Conservation (phyloP, 2,113 vertebrate species). For the Hyla sarda region DNA sequence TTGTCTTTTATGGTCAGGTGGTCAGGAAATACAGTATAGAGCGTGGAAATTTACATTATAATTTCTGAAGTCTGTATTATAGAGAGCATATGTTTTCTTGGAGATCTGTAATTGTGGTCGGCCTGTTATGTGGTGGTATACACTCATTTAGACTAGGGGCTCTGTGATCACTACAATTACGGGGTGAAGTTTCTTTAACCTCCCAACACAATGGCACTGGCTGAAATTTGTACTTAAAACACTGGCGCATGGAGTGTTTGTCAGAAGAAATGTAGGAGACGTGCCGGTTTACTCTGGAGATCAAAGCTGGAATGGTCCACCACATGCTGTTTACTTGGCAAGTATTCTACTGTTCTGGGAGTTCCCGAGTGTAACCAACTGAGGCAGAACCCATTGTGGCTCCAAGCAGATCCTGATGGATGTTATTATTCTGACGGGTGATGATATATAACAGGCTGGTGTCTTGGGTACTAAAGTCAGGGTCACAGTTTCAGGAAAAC, state of each 20-base stretch:
- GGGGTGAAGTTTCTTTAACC: not conserved
- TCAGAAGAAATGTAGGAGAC: conserved; percentile 1
- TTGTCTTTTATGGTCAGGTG: not conserved
- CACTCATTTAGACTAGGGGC: not conserved
- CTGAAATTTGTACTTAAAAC: not conserved
- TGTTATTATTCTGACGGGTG: not conserved
- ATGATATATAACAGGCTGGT: not conserved
- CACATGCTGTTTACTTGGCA: conserved; percentile 1
- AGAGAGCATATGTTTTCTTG: not conserved
- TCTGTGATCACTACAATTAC: conserved; percentile 17
- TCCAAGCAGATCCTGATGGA: not conserved
- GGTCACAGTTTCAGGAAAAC: not conserved
- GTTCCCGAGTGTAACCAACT: not conserved
- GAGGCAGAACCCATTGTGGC: not conserved
- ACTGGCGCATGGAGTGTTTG: not conserved
- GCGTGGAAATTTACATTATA: not conserved
- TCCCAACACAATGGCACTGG: not conserved
- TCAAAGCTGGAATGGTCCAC: not conserved
- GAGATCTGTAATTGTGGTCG: conserved; percentile 22
- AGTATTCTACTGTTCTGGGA: not conserved
- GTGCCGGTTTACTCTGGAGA: conserved; percentile 3
- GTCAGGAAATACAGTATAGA: not conserved
- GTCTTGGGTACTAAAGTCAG: not conserved
- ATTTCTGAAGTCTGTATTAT: not conserved
- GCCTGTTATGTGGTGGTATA: not conserved